Conservation (phyloP, 1,140 invertebrate genomes). For the Ridgeia piscesae region DNA sequence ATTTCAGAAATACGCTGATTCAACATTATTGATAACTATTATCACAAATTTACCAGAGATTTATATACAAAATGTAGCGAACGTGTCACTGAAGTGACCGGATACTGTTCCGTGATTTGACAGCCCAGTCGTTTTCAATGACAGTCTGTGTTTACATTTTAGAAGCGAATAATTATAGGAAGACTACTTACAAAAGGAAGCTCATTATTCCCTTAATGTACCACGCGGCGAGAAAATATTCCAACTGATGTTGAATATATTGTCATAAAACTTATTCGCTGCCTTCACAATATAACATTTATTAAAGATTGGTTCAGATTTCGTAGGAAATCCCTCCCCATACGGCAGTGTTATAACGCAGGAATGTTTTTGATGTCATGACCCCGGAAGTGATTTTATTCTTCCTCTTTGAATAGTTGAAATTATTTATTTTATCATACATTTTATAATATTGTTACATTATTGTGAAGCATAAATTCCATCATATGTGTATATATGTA, state of each 20-base stretch:
- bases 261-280: background rate
- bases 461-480: background rate
- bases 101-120: background rate
- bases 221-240: background rate
- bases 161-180: background rate
- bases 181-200: conserved; percentile 5
- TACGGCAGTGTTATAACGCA: background rate
- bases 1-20: background rate
- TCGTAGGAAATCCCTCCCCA: background rate
- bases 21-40: background rate
- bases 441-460: background rate
- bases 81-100: background rate
- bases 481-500: background rate
- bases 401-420: background rate
- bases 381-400: background rate
- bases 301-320: conserved; percentile 6
- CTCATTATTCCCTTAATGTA: conserved; percentile 6
- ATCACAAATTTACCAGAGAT: background rate
- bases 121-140: background rate
- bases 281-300: background rate
- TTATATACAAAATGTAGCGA: background rate
- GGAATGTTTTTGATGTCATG: conserved; percentile 5
- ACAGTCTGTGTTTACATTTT: background rate
- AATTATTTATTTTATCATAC: background rate
- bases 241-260: background rate